Percentiles rank a stretch among this genome's conserved stretches.
These are phyloP conservation scores for Latheticus oryzae DNA, from an alignment of 2,888 invertebrate species.

Conservation along the genomic window DNA sequence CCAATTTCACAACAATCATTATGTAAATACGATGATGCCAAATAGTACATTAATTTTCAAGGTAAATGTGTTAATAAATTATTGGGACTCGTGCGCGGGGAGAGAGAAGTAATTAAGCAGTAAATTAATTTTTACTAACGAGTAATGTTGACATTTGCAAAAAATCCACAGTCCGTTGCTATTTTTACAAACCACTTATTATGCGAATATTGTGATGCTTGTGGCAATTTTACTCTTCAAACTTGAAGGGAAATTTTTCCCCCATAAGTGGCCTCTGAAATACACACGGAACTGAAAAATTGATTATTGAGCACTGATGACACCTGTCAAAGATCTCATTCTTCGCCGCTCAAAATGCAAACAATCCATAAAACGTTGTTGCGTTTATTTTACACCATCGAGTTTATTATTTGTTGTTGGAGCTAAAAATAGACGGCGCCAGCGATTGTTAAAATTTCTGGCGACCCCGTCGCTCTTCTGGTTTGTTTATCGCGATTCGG, in stretches of 20 bases:
- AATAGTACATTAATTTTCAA: slow-evolving; percentile 43
- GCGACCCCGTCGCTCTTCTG: slow-evolving; percentile 6
- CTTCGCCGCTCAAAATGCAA: no score
- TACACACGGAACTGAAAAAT: slow-evolving; percentile 27
- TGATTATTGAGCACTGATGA: slow-evolving; percentile 20
- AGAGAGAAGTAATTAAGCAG: slow-evolving; percentile 40
- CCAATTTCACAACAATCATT: slow-evolving; percentile 40
- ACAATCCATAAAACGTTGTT: no score
- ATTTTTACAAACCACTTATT: slow-evolving; percentile 36
- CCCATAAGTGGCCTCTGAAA: slow-evolving; percentile 28
- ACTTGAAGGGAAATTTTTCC: slow-evolving; percentile 16
- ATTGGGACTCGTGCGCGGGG: slow-evolving; percentile 21
- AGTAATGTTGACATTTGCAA: slow-evolving; percentile 36
- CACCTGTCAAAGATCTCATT: no score
- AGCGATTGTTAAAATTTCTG: slow-evolving; percentile 48
- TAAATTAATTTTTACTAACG: slow-evolving; percentile 38
- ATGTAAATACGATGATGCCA: slow-evolving; percentile 42
- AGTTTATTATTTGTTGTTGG: slow-evolving; percentile 49
- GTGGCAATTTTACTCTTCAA: slow-evolving; percentile 6
- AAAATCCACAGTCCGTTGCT: slow-evolving; percentile 18
- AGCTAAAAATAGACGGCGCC: slow-evolving; percentile 55
- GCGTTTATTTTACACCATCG: slow-evolving; percentile 4
- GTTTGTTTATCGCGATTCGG: slow-evolving; percentile 27
- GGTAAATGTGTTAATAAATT: slow-evolving; percentile 43
- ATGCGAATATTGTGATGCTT: slow-evolving; percentile 34